Evolutionary conservation across 2,888 invertebrate genomes (phyloP).

Genomic region (Lingula anatina): DNA sequence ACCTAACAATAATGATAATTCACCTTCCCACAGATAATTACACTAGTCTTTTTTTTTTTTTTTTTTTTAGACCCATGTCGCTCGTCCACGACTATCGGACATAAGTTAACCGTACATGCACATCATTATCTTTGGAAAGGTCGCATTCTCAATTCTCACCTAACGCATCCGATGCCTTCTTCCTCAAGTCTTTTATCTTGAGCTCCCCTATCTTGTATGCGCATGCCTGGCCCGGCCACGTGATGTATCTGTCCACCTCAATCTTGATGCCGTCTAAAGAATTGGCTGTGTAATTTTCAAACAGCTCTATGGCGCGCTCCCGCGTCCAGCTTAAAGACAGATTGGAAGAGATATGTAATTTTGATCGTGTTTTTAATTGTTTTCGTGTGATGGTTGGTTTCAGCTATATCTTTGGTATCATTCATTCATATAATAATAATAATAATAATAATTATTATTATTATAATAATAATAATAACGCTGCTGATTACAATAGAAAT

Average conservation of each 20-base stretch:
- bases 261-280: constrained; percentile 12
- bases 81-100: too few species aligned
- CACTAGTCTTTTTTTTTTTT: too few species aligned
- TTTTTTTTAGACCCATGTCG: too few species aligned
- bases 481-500: too few species aligned
- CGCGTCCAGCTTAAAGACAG: constrained; percentile 37
- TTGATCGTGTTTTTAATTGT: not conserved
- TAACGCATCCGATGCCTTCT: constrained; percentile 29
- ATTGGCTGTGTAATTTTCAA: constrained; percentile 27
- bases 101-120: too few species aligned
- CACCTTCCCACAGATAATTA: too few species aligned
- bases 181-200: constrained; percentile 34
- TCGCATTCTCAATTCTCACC: too few species aligned
- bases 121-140: too few species aligned
- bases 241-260: constrained; percentile 46
- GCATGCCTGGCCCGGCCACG: constrained; percentile 48
- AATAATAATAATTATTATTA: too few species aligned
- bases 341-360: not conserved
- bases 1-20: too few species aligned
- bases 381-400: not conserved
- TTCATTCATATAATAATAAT: too few species aligned
- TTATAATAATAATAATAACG: too few species aligned
- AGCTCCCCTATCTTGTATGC: constrained; percentile 43
- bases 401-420: not conserved
- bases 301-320: constrained; percentile 33